Conservation (phyloP, 2,797 vertebrate species). For the Syndactyla subalaris region DNA sequence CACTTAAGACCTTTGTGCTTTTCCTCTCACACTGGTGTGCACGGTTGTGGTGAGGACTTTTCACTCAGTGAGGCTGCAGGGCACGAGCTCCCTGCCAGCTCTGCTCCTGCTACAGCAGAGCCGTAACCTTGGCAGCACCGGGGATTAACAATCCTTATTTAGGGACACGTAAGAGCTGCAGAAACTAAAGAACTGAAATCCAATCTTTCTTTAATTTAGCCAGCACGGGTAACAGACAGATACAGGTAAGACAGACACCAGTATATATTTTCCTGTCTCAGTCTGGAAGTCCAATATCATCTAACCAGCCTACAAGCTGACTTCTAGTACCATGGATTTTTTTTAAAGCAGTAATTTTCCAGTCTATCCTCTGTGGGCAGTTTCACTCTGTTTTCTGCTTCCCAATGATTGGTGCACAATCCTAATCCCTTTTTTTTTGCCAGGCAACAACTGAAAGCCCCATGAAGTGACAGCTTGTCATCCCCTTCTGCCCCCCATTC, state of each 20-base stretch:
- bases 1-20: not conserved
- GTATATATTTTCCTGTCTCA: not conserved
- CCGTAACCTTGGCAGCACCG: fast-evolving
- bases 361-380: not conserved
- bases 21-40: fast-evolving
- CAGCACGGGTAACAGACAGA: not conserved
- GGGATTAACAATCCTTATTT: not conserved
- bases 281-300: not conserved
- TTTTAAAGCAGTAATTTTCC: not conserved
- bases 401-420: not conserved
- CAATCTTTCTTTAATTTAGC: not conserved
- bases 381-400: not conserved
- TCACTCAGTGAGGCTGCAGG: not conserved
- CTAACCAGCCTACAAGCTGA: not conserved
- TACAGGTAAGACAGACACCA: not conserved
- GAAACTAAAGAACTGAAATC: not conserved
- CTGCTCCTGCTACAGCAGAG: not conserved
- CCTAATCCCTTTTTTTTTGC: not conserved
- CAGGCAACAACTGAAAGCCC: not conserved
- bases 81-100: not conserved
- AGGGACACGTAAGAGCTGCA: not conserved
- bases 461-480: not conserved
- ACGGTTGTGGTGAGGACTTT: fast-evolving
- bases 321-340: not conserved
- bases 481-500: not conserved